These are phyloP conservation scores for Branchinecta sandiegonensis DNA, from an alignment of 2,888 invertebrate species.

Conservation along the genomic window DNA sequence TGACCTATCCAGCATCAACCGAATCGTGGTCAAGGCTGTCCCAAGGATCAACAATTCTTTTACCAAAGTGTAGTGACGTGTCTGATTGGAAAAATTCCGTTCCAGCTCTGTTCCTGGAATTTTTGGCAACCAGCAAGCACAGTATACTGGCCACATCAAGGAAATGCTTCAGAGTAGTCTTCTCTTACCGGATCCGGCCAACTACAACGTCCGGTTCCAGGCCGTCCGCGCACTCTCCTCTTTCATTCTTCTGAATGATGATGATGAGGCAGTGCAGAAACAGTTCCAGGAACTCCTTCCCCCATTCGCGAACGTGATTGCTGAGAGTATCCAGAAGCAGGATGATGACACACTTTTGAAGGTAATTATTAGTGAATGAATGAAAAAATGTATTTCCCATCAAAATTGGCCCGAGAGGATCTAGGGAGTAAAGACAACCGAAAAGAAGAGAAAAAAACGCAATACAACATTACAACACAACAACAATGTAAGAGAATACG, in stretches of 20 bases:
- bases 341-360: conserved; percentile 84
- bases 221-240: conserved; percentile 42
- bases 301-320: conserved; percentile 43
- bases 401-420: no score
- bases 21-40: no score
- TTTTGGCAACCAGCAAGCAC: conserved; percentile 86
- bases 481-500: no score
- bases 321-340: conserved; percentile 63
- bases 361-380: neutral
- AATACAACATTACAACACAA: no score
- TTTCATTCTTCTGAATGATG: conserved; percentile 83
- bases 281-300: conserved; percentile 74
- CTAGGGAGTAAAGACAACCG: no score
- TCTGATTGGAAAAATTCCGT: conserved; percentile 22
- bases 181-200: conserved; percentile 44
- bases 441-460: no score
- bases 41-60: no score
- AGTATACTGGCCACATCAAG: conserved; percentile 82
- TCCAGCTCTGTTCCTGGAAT: conserved; percentile 79
- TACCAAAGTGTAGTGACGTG: no score
- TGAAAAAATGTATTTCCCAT: no score
- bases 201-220: conserved; percentile 43
- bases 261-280: conserved; percentile 75
- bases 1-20: no score
- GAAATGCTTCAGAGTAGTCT: conserved; percentile 80